Conservation (phyloP, 2,797 vertebrate genomes). For the Huso huso region DNA sequence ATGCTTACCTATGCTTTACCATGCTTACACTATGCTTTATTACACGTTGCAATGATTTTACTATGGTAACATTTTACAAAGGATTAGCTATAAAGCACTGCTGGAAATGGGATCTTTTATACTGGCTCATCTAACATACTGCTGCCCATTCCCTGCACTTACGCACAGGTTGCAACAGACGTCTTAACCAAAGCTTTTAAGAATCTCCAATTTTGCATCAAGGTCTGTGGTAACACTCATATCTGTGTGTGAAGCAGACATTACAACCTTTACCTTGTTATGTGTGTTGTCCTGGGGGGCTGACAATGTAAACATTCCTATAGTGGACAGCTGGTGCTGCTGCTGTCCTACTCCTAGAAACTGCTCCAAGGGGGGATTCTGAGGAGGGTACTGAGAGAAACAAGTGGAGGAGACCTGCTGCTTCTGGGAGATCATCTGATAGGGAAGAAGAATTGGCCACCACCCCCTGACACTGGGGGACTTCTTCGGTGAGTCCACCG, state of each 20-base stretch:
- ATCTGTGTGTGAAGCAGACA: no score
- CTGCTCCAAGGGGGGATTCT: slow-evolving; percentile 42
- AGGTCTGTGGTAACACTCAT: background rate
- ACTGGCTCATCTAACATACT: no score
- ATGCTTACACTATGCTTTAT: no score
- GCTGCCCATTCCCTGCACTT: no score
- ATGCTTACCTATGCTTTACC: no score
- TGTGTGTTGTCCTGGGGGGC: slow-evolving; percentile 26
- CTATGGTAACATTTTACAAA: no score
- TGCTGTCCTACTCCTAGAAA: slow-evolving; percentile 36
- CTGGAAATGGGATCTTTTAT: no score
- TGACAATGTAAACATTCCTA: slow-evolving; percentile 31
- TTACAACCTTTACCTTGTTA: slow-evolving; percentile 42
- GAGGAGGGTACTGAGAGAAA: slow-evolving; percentile 32
- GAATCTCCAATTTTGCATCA: no score
- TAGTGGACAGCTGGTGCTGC: slow-evolving; percentile 22
- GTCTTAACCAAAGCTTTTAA: no score
- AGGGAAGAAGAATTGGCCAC: slow-evolving; percentile 32
- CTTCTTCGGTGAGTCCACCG: slow-evolving; percentile 3
- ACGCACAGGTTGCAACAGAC: no score
- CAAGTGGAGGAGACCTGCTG: slow-evolving; percentile 17
- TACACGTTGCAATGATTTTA: no score
- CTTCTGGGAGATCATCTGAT: slow-evolving; percentile 24
- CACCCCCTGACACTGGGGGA: slow-evolving; percentile 27
- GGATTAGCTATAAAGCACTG: no score